These are phyloP conservation scores for Ciona savignyi DNA, from an alignment of 23 tunicate genomes.

Conservation along the genomic window DNA sequence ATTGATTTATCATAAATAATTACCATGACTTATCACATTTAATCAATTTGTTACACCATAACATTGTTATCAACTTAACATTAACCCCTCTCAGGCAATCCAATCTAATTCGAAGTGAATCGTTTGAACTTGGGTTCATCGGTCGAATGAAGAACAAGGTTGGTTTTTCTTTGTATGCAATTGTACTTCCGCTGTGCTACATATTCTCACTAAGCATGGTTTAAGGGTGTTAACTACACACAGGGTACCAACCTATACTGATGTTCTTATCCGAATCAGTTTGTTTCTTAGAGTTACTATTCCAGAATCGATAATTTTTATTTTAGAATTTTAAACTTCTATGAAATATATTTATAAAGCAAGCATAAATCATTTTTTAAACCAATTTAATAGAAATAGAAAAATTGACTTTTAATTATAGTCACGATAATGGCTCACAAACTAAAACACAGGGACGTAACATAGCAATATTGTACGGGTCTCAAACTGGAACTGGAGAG, in stretches of 20 bases:
- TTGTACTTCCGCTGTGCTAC: no score
- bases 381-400: neutral
- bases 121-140: slow-evolving; percentile 56
- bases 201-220: no score
- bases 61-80: neutral
- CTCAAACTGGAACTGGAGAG: slow-evolving; percentile 99
- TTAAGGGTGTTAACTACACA: no score
- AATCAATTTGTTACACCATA: no score
- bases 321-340: no score
- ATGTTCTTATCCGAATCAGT: no score
- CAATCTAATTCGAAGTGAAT: slow-evolving; percentile 36
- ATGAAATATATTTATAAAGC: neutral
- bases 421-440: neutral
- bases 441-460: slow-evolving; percentile 36
- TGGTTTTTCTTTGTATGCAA: neutral
- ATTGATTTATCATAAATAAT: no score
- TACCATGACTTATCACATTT: no score
- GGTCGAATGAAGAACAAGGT: slow-evolving; percentile 51
- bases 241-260: no score
- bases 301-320: no score
- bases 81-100: slow-evolving; percentile 33
- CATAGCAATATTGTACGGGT: slow-evolving; percentile 88
- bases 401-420: no score
- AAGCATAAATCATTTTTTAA: neutral
- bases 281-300: no score